phyloP scores from a whole-genome alignment of 2,797 vertebrate species.

The Hemitrygon akajei region DNA sequence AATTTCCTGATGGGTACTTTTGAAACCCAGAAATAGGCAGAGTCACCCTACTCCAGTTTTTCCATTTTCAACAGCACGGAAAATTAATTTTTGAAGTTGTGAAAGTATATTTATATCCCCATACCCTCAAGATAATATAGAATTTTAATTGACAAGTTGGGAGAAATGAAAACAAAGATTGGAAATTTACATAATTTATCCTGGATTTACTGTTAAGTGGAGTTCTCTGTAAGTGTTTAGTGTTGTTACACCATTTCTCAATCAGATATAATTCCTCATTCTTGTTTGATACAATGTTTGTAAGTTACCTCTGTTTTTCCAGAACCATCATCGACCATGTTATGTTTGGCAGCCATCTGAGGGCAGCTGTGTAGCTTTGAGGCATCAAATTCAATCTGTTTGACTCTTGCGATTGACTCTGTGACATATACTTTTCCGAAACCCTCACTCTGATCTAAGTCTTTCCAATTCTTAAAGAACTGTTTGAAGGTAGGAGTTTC shows the following conservation, averaged over 20 bases:
- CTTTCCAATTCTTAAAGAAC: conserved; percentile 80
- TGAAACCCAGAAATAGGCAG: no score
- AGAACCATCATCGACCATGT: conserved; percentile 81
- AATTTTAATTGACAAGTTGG: no score
- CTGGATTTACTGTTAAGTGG: neutral
- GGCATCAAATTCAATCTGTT: conserved; percentile 76
- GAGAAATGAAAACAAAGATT: neutral
- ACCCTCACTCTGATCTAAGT: conserved; percentile 73
- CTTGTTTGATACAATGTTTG: neutral
- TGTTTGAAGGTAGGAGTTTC: conserved; percentile 86
- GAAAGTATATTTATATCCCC: no score
- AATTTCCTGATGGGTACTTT: no score
- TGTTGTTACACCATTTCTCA: neutral
- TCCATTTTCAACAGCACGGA: no score
- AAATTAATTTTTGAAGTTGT: no score
- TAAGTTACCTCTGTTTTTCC: conserved; percentile 73
- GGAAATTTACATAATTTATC: neutral
- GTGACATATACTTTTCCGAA: conserved; percentile 76
- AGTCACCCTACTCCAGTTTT: no score
- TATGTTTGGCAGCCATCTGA: conserved; percentile 81
- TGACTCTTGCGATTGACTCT: conserved; percentile 73
- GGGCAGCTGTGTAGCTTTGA: conserved; percentile 72
- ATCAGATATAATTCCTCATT: neutral
- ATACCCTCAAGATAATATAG: no score
- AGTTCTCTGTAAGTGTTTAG: neutral